Base-by-base conservation (phyloP, 2,797 vertebrate species). In the Cirrhinus molitorella region DNA sequence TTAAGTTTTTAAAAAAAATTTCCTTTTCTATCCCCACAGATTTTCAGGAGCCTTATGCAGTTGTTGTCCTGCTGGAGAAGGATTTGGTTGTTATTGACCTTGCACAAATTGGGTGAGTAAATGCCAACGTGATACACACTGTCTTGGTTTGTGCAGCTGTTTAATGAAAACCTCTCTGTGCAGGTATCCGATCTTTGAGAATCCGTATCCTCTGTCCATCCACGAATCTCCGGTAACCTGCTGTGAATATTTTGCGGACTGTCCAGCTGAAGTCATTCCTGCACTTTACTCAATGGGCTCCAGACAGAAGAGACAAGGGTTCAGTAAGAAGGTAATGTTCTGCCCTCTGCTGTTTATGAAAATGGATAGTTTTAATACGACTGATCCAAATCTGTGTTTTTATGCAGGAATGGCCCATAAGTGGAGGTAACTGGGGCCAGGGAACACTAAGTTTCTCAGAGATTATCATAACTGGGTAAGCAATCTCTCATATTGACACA, bases 111-210 rank as follows among this genome's bases (percentile, higher is more conserved):
- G 98, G 98, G 97, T 99, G 95, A 96, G 94, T 91, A 85, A 86
- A 80, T n/a, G 3, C 2, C 17, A 25, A 23, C 0, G 17, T 17
- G 5, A 8, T 9, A n/a, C n/a, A 83, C 71, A 53, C 82, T 11
- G 10, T 28, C 17, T 73, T 85, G 83, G 13, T 73, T 70, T 83
- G 31, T 68, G 47, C 7, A 23, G 17, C 14, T 61, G 21, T 31
- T 80, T n/a, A 23, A 53, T 77, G 19, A 25, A 14, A 31, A 12
- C 59, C 47, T 81, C 65, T 74, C 16, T 37, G 10, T 47, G 78
- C 95, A 99, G 98, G 85, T 99, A 99, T 84, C 98, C 98, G n/a
- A 97, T 98, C 92, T 99, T 99, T 96, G 98, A 99, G 94, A 99
- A 96, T 90, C 98, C 98, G 0, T 99, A 99, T 89, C 97, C 98